phyloP scores from a whole-genome alignment of 2,888 invertebrate genomes.

The Pasiphila rectangulata region DNA sequence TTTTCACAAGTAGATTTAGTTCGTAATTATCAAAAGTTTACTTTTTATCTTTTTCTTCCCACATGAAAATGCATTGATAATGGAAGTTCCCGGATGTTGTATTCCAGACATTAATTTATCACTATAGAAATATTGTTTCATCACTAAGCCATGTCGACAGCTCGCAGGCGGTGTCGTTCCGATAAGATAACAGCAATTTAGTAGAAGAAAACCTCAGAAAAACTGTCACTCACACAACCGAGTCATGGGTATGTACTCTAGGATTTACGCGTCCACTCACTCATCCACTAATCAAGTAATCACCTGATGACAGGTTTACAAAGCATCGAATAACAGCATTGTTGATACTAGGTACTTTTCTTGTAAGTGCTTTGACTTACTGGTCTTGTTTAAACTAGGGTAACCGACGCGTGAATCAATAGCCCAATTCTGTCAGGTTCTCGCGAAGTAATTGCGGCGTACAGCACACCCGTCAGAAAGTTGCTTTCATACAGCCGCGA shows the following conservation, averaged over 20 bases:
- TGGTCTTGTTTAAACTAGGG: constrained; percentile 22
- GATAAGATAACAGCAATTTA: constrained; percentile 47
- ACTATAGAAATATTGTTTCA: constrained; percentile 45
- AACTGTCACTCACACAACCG: constrained; percentile 31
- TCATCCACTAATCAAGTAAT: constrained; percentile 37
- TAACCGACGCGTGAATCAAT: constrained; percentile 23
- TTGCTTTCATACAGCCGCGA: background rate
- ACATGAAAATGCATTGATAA: constrained; percentile 11
- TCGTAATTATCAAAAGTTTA: no score
- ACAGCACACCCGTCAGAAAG: constrained; percentile 6
- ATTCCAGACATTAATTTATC: constrained; percentile 40
- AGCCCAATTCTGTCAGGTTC: constrained; percentile 25
- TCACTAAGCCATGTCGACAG: constrained; percentile 34
- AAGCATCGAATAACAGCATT: constrained; percentile 18
- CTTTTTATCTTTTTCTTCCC: background rate
- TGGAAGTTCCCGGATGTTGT: constrained; percentile 33
- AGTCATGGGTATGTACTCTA: constrained; percentile 15
- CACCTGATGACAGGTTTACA: constrained; percentile 34
- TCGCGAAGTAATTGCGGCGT: constrained; percentile 14
- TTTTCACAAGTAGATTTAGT: no score
- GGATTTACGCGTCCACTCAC: constrained; percentile 23
- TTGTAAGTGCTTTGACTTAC: constrained; percentile 20
- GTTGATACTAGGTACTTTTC: constrained; percentile 23
- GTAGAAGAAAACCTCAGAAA: constrained; percentile 33
- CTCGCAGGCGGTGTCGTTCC: constrained; percentile 33